phyloP scores from a whole-genome alignment of 2,113 vertebrate genomes.

The Heterotilapia buettikoferi region DNA sequence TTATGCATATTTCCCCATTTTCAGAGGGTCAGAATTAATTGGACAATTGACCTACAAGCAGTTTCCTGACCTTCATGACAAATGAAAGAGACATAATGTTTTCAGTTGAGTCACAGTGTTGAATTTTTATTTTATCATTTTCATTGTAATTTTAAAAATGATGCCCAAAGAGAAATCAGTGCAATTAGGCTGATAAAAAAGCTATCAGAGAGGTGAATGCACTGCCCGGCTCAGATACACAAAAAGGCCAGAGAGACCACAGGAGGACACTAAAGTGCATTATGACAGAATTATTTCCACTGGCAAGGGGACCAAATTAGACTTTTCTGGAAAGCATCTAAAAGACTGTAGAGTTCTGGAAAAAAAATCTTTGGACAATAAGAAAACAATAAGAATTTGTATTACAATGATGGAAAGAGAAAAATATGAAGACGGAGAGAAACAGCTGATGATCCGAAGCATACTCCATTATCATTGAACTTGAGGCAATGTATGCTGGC shows the following conservation, averaged over 20 bases:
- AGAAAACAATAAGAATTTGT: background rate
- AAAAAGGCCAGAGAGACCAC: background rate
- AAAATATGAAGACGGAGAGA: background rate
- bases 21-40: background rate
- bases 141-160: background rate
- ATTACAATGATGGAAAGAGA: background rate
- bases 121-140: background rate
- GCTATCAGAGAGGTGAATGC: background rate
- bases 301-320: background rate
- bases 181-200: background rate
- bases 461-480: background rate
- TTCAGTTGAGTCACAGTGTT: background rate
- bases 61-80: background rate
- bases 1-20: no score
- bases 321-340: background rate
- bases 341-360: background rate
- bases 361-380: background rate
- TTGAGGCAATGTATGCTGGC: background rate
- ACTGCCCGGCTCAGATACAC: background rate
- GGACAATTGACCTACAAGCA: background rate
- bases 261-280: background rate
- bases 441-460: background rate
- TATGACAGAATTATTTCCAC: background rate
- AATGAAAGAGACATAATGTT: background rate
- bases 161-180: background rate